Percentiles rank a stretch among this genome's conserved stretches.
Evolutionary conservation across 2,888 invertebrate genomes (phyloP).

Genomic region (Pinctada fucata): DNA sequence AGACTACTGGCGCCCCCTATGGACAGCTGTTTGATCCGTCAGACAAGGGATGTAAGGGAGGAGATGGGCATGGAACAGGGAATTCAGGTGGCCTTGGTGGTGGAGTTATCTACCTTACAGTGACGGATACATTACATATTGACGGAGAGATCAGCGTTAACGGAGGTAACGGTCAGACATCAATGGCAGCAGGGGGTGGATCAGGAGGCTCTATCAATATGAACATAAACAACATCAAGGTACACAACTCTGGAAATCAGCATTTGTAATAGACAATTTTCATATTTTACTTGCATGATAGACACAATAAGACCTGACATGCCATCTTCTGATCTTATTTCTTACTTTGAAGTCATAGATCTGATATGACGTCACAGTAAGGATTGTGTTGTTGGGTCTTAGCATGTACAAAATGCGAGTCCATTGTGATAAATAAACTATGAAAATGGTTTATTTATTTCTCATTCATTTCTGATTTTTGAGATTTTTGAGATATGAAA

Average conservation of each 20-base stretch:
- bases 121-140: constrained; percentile 55
- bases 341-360: no score
- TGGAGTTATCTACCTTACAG: constrained; percentile 54
- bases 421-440: no score
- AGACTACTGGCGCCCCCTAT: constrained; percentile 53
- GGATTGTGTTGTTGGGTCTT: no score
- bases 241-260: constrained; percentile 7
- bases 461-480: no score
- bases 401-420: no score
- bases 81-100: constrained; percentile 57
- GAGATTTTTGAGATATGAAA: no score
- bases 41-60: constrained; percentile 60
- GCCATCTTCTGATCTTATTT: no score
- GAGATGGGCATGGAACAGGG: constrained; percentile 33
- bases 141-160: constrained; percentile 61
- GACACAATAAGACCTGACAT: no score
- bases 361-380: no score
- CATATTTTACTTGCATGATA: no score
- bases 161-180: constrained; percentile 47
- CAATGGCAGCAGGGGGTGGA: constrained; percentile 55
- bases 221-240: constrained; percentile 52
- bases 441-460: no score
- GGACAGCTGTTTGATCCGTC: constrained; percentile 59
- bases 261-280: neutral
- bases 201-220: constrained; percentile 62